A percentile compares a stretch with the other conserved stretches of the same genome.
These are phyloP conservation scores for Plodia interpunctella DNA, from an alignment of 1,140 invertebrate species.

Conservation along the genomic window DNA sequence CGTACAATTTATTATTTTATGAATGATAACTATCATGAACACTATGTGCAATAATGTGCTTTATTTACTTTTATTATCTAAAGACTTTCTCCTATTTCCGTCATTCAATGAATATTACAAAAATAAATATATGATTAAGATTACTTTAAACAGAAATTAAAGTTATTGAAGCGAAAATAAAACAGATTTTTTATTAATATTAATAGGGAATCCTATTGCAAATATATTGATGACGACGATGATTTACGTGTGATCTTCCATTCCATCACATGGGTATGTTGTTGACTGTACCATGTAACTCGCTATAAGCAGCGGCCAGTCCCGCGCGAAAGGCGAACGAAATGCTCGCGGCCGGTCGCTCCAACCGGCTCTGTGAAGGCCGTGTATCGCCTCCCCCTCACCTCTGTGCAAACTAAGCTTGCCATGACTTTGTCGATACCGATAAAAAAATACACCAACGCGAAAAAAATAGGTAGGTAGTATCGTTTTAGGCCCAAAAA, in stretches of 20 bases:
- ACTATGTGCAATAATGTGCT: no score
- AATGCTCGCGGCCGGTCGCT: conserved; percentile 62
- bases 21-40: no score
- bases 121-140: no score
- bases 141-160: no score
- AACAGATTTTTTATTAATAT: no score
- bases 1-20: no score
- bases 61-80: neutral
- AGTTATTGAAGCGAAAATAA: no score
- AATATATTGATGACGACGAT: no score
- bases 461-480: neutral
- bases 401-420: conserved; percentile 40
- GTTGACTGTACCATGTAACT: conserved; percentile 20
- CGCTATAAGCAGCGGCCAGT: conserved; percentile 59
- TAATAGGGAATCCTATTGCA: no score
- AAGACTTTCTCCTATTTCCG: neutral
- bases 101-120: no score
- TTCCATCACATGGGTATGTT: conserved; percentile 22
- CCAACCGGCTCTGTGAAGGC: conserved; percentile 73
- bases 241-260: conserved; percentile 12
- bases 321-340: conserved; percentile 71
- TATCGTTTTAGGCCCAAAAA: neutral
- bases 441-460: neutral
- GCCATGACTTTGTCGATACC: conserved; percentile 7
- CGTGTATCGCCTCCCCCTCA: conserved; percentile 52